phyloP scores from a whole-genome alignment of 2,888 invertebrate genomes.

The Sthenelais limicola region DNA sequence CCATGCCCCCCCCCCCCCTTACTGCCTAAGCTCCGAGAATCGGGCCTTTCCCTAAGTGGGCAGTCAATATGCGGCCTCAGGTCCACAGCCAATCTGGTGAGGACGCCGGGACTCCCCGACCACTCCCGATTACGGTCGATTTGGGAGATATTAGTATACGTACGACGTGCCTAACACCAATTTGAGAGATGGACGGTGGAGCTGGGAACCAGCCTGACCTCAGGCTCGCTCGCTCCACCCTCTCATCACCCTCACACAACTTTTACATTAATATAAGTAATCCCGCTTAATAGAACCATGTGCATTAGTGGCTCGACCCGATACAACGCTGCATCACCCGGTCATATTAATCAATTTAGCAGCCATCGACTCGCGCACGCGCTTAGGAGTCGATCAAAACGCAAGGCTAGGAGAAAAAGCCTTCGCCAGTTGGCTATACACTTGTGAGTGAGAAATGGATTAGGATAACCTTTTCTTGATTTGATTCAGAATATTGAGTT shows the following conservation, averaged over 20 bases:
- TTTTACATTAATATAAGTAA: conserved; percentile 30
- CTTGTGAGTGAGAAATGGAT: too few species aligned
- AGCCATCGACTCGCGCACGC: too few species aligned
- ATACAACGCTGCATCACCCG: not conserved
- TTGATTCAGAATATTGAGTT: too few species aligned
- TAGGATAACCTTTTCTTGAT: too few species aligned
- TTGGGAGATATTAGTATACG: conserved; percentile 27
- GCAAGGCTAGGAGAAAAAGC: too few species aligned
- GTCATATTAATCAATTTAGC: conserved; percentile 18
- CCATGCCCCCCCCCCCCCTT: not conserved
- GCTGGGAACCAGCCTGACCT: not conserved
- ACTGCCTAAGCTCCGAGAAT: not conserved
- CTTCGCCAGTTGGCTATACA: too few species aligned
- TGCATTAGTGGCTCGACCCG: not conserved
- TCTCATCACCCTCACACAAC: conserved; percentile 4
- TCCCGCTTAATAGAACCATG: not conserved
- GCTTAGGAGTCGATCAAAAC: too few species aligned
- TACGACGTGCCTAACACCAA: conserved; percentile 2
- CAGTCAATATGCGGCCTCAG: conserved; percentile 11
- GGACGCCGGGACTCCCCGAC: not conserved
- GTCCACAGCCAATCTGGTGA: not conserved
- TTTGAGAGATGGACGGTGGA: conserved; percentile 7
- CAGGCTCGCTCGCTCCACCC: not conserved
- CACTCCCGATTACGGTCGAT: conserved; percentile 11
- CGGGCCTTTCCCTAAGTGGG: not conserved